phyloP scores from a whole-genome alignment of 2,888 invertebrate species.

The Frankliniella intonsa region DNA sequence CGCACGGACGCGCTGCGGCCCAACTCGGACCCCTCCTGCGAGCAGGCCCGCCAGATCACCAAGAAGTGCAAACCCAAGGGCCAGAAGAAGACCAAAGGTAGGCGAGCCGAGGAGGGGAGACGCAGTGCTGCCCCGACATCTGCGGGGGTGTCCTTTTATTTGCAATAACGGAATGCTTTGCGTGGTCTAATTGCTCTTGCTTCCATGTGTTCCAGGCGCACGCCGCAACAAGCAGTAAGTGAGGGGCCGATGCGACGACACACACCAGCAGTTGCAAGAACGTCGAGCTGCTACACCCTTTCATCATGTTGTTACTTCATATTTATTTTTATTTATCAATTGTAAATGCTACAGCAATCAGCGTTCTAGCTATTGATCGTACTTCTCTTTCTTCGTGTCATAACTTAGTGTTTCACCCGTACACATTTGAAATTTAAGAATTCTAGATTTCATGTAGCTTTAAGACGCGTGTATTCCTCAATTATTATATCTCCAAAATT shows the following conservation, averaged over 20 bases:
- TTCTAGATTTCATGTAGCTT: conserved; percentile 4
- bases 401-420: neutral
- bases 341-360: neutral
- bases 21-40: conserved; percentile 72
- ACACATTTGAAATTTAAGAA: conserved; percentile 21
- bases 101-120: neutral
- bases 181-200: neutral
- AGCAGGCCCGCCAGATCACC: conserved; percentile 73
- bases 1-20: conserved; percentile 77
- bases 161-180: no score
- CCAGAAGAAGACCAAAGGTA: conserved; percentile 60
- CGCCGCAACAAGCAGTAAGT: conserved; percentile 37
- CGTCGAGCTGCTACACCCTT: neutral
- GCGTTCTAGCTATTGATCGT: neutral
- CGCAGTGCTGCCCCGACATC: no score
- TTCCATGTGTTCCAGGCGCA: conserved; percentile 34
- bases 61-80: conserved; percentile 79
- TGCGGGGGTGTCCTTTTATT: no score
- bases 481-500: neutral
- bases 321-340: conserved; percentile 27
- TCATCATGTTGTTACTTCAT: conserved; percentile 12
- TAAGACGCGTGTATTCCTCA: neutral
- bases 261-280: neutral
- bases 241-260: neutral
- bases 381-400: neutral